Evolutionary conservation across 2,888 invertebrate genomes (phyloP).

Genomic region (Drosophila neutralis): DNA sequence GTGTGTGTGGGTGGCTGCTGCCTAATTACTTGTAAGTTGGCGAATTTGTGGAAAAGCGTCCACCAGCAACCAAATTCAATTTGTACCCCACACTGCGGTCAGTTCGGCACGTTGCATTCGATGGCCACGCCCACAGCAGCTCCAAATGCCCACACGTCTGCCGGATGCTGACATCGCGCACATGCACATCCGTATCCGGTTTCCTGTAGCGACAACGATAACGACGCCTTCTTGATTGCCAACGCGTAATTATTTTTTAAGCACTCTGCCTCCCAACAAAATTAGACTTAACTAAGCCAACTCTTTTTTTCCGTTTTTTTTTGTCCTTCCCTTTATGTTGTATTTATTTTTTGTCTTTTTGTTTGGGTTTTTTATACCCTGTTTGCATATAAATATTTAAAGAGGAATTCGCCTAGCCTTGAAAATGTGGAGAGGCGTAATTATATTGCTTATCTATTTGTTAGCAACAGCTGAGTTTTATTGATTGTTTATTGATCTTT

Average conservation of each 20-base stretch:
- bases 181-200: conserved; percentile 71
- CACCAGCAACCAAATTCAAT: conserved; percentile 80
- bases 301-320: neutral
- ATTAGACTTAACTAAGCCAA: conserved; percentile 78
- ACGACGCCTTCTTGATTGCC: conserved; percentile 73
- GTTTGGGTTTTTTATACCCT: conserved; percentile 12
- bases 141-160: conserved; percentile 23
- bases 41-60: conserved; percentile 78
- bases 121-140: conserved; percentile 10
- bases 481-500: neutral
- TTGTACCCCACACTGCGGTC: conserved; percentile 58
- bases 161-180: conserved; percentile 75
- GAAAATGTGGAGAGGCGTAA: neutral
- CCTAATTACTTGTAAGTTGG: conserved; percentile 83
- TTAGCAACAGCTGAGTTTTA: neutral
- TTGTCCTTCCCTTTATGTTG: conserved; percentile 17
- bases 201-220: conserved; percentile 69
- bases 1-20: conserved; percentile 30
- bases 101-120: conserved; percentile 24
- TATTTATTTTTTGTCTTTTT: conserved; percentile 14
- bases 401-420: neutral
- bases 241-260: conserved; percentile 81
- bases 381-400: neutral
- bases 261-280: conserved; percentile 73
- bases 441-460: neutral